Evolutionary conservation across 2,113 vertebrate genomes (phyloP).

Genomic region (Perca fluviatilis): DNA sequence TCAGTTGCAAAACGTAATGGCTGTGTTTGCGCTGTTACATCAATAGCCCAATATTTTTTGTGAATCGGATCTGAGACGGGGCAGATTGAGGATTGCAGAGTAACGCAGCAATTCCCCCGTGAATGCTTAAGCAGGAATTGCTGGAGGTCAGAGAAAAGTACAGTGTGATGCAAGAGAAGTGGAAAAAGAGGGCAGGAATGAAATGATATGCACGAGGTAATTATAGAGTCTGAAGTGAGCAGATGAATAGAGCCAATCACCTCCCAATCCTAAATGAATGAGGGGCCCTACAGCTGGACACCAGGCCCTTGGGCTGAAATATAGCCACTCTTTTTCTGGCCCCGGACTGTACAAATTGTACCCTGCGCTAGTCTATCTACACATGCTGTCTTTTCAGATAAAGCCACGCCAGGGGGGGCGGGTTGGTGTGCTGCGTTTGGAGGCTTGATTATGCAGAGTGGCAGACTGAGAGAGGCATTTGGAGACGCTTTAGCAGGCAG

Average conservation of each 20-base stretch:
- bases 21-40: no score
- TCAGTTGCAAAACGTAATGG: no score
- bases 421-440: constrained; percentile 46
- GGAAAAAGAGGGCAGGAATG: constrained; percentile 21
- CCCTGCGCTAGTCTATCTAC: constrained; percentile 35
- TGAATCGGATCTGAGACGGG: no score
- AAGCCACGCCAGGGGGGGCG: constrained; percentile 53
- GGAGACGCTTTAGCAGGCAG: constrained; percentile 63
- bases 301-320: constrained; percentile 32
- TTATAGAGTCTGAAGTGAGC: constrained; percentile 47
- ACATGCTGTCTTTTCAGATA: constrained; percentile 69
- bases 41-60: no score
- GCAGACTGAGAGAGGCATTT: constrained; percentile 65
- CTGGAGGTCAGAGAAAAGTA: constrained; percentile 21
- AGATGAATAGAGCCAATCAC: constrained; percentile 49
- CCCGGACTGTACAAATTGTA: constrained; percentile 64
- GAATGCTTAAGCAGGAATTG: not conserved
- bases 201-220: constrained; percentile 50
- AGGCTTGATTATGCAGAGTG: constrained; percentile 66
- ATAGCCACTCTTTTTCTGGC: constrained; percentile 40
- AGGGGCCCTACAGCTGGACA: constrained; percentile 57
- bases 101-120: no score
- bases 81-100: no score
- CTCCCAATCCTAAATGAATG: constrained; percentile 40
- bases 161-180: constrained; percentile 23